Evolutionary conservation across 2,797 vertebrate genomes (phyloP), one percentile per base, ranked within the genome.

Genomic region (Chelmon rostratus): DNA sequence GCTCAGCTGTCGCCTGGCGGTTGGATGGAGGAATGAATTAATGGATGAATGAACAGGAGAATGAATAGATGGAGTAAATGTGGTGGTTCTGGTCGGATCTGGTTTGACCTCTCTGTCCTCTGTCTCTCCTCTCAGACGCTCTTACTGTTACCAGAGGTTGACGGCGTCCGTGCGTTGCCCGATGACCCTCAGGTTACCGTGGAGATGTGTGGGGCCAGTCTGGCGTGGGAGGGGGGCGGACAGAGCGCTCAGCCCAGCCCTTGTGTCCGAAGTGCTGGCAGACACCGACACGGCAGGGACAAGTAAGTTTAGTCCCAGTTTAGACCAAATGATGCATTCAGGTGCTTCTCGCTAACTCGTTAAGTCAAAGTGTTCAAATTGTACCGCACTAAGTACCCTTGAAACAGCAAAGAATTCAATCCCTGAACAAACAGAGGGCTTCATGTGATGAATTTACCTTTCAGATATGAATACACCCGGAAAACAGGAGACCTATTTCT

Each of bases 121-220:
- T 52, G 28, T 53, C 13, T 66, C 15, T 44, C 19, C 47, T n/a
- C 42, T 95, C 95, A 98, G 97, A 97, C 96, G 95, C 96, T 98
- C 92, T 96, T 98, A 94, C 92, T 98, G 94, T 96, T 97, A 96
- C 96, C 97, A 33, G 97, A 98, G 96, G 95, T 98, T 88, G 95
- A 96, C 88, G 94, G 95, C 85, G 90, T 96, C 94, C 96, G 95
- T 92, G 96, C 89, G 91, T 92, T 87, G 96, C 97, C 93, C 84
- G 93, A 88, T 3, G 95, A 94, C 87, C 94, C 96, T 91, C 92
- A 94, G 71, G 92, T 95, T 89, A 96, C 95, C 68, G 95, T 98
- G 93, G 96, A 98, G 95, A 93, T 98, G 93, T 94, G 93, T 78
- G 95, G 95, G 58, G 97, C 97, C 87, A 97, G 96, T 81, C 94